Base-by-base conservation (phyloP, 2,797 vertebrate species). In the Aeoliscus strigatus region DNA sequence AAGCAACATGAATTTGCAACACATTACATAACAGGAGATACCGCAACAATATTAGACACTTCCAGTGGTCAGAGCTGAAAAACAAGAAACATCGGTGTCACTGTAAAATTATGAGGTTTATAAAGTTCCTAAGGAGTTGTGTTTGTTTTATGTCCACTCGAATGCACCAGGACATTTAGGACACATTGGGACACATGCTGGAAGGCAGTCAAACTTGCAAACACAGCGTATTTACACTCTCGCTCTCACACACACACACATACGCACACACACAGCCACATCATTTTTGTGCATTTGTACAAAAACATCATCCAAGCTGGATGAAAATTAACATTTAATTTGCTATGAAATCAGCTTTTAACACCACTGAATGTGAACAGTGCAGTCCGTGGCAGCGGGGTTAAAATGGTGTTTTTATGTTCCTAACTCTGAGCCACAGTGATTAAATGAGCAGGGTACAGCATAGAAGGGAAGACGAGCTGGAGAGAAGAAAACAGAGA, bases 301-400 rank as follows among this genome's bases (percentile, higher is more conserved):
- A n/a, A n/a, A n/a, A n/a, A n/a, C 2, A 17, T 60, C 17, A 37
- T 40, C 30, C 40, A 29, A 55, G 51, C 51, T 23, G 43, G 37
- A 27, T 31, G 44, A 65, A 50, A 68, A 78, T 70, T 66, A 56
- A 73, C 68, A 73, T 73, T 78, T 78, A 51, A 72, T 73, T 73
- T 60, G 36, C 57, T 61, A 36, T 70, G 53, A 74, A 79, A 75
- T 68, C 51, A 43, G 50, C 60, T 73, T 70, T 75, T 76, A 73
- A 66, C 68, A 67, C 60, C 27, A 37, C 61, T 77, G 50, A 57
- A n/a, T n/a, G 9, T 56, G 58, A 60, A 56, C 52, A 37, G 58
- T 51, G 52, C 51, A 60, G n/a, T 61, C 66, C 63, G 1, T 68
- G 43, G 49, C 46, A 55, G 43, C 30, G 1, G 49, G 69, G 59